These are phyloP conservation scores for Symphodus melops DNA, from an alignment of 2,113 vertebrate species.

Conservation along the genomic window DNA sequence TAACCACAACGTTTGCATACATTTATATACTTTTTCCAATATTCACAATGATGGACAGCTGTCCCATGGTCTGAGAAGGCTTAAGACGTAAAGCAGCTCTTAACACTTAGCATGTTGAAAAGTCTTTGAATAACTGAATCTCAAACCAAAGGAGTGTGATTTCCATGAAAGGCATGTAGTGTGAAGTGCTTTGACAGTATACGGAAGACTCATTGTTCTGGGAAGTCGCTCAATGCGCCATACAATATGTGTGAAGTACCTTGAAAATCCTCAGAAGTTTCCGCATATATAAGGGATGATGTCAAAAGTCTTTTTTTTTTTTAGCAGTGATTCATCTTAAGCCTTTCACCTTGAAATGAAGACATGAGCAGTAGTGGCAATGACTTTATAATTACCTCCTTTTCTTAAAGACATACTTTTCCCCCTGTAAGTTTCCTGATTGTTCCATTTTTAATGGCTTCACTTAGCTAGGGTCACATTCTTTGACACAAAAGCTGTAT, in stretches of 20 bases:
- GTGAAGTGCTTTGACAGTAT: too few relatives aligned
- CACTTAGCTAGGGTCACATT: slow-evolving; percentile 20
- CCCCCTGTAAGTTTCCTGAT: neutral
- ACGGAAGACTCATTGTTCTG: neutral
- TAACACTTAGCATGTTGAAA: too few relatives aligned
- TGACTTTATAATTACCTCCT: neutral
- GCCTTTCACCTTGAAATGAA: neutral
- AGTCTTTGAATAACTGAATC: too few relatives aligned
- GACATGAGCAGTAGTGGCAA: neutral
- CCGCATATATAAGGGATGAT: too few relatives aligned
- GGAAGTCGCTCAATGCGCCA: neutral
- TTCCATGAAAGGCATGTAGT: too few relatives aligned
- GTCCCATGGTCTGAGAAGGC: too few relatives aligned
- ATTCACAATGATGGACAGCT: neutral
- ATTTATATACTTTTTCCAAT: neutral
- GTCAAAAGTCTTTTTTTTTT: neutral
- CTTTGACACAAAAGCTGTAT: neutral
- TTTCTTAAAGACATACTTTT: slow-evolving; percentile 16
- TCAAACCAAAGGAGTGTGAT: too few relatives aligned
- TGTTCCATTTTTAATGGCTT: slow-evolving; percentile 11
- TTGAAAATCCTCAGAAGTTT: neutral
- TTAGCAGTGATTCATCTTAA: neutral
- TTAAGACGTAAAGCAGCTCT: too few relatives aligned
- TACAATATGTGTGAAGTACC: neutral
- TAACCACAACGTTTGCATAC: neutral